Percentiles rank a stretch among this genome's conserved stretches.
phyloP scores from a whole-genome alignment of 2,113 vertebrate genomes.

The Corydoras sp. region DNA sequence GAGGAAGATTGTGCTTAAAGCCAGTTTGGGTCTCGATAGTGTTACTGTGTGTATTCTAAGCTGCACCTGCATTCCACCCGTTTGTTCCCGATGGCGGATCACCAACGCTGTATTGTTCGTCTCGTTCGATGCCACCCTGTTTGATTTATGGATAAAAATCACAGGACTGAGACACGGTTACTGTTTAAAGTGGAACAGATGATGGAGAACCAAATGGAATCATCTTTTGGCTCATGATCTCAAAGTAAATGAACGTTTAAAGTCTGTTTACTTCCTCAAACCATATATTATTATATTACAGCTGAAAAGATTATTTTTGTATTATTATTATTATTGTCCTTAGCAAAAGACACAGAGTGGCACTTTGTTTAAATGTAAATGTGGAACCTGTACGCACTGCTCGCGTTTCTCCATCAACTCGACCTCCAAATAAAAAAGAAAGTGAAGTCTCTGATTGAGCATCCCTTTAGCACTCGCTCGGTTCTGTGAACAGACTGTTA shows the following conservation, averaged over 20 bases:
- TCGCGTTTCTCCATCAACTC: background rate
- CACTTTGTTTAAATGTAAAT: background rate
- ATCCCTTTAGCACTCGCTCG: too few relatives aligned
- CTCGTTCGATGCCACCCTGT: constrained; percentile 1
- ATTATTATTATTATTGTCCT: constrained; percentile 6
- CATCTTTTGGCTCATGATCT: constrained; percentile 5
- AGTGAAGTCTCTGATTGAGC: background rate
- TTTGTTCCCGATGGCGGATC: constrained; percentile 19
- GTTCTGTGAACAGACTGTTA: too few relatives aligned
- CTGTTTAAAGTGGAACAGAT: constrained; percentile 2
- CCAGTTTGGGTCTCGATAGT: constrained; percentile 46
- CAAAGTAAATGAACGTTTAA: too few relatives aligned
- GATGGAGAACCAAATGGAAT: constrained; percentile 41
- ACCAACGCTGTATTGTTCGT: constrained; percentile 36
- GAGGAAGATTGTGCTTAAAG: constrained; percentile 35
- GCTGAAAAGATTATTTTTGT: constrained; percentile 29
- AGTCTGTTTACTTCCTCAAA: too few relatives aligned
- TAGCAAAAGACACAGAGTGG: too few relatives aligned
- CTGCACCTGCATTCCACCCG: constrained; percentile 61
- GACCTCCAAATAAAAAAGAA: constrained; percentile 56
- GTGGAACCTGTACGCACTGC: background rate
- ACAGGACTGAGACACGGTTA: background rate
- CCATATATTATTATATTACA: constrained; percentile 3
- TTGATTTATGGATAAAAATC: constrained; percentile 22
- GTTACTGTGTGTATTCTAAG: constrained; percentile 38